Base-by-base conservation (phyloP, 2,113 vertebrate genomes). In the Pampusana beccarii region DNA sequence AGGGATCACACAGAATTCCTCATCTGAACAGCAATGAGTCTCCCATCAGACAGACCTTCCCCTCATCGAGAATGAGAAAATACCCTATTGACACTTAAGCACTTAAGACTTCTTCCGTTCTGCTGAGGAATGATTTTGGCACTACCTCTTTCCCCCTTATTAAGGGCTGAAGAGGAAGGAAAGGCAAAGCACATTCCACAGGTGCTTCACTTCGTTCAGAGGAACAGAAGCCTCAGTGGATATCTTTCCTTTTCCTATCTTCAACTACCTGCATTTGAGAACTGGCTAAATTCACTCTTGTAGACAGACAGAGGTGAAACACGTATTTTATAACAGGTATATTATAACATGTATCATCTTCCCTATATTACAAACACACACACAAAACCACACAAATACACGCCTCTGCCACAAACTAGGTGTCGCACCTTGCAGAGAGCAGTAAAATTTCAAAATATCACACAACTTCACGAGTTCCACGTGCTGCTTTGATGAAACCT, bases 1-100 rank as follows among this genome's bases (percentile, higher is more conserved):
- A 61, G 8, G 16, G 26, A 50, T 4, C 28, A 67, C 4, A 69
- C 31, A 23, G 24, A 93, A 73, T 33, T 84, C 46, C 70, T 91
- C 28, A 58, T 7, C 11, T 25, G 20, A 89, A 66, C 17, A 58
- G 42, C 0, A 0, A 42, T 1, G 6, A 62, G 23, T 13, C 24
- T n/a, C n/a, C 46, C 44, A 54, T 11, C 11, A 80, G 33, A 42
- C 8, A 60, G 28, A 21, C 6, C 77, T 17, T 46, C 3, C 2
- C 9, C 10, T 42, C 51, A 38, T 0, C 28, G 6, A 21, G 2
- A 48, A 58, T 5, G 29, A 56, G 17, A 64, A 88, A 80, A 67
- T 29, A 40, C 13, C 10, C 10, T 40, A 46, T 4, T 4, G 2
- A 50, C 33, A 80, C 24, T 44, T 5, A 29, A 9, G 23, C 53